Evolutionary conservation across 2,797 vertebrate species (phyloP), one percentile per base, ranked within the genome.

Genomic region (Periophthalmus magnuspinnatus): DNA sequence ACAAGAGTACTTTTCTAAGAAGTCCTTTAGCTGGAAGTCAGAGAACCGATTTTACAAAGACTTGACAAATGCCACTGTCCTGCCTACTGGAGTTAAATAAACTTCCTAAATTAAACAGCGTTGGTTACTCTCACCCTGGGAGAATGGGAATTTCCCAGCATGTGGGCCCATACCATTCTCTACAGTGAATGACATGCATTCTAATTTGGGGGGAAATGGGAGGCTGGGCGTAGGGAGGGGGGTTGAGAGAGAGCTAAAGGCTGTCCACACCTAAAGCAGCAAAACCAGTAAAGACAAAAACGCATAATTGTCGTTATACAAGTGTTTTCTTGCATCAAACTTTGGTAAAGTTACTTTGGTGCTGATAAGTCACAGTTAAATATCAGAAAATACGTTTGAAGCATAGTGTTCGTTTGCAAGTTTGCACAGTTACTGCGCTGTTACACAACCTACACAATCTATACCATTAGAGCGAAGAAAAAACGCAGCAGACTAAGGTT

Each of bases 121-220:
- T 75, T 81, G 78, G 70, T 85, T 81, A 70, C 88, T 80, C 81
- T 81, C 82, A 81, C 84, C 74, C 85, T 86, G 79, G 84, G 86
- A 88, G 87, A 89, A 85, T 78, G 90, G 90, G 87, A 86, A 87
- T 89, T 92, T 89, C 91, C 90, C 88, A 90, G 89, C 87, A 90
- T 91, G 88, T 85, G 89, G 87, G 86, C 75, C 84, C 84, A 88
- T 88, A 88, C 87, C 78, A 84, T 86, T 86, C 89, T 88, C 86
- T 80, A 74, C 83, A 84, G 84, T 88, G 87, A 91, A 90, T 90
- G 87, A 89, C 88, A 91, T 89, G 88, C 87, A 90, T 89, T 90
- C 90, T 90, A 90, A 92, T 92, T 86, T 82, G 83, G 84, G 80
- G 82, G 81, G 77, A 80, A 86, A 81, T 81, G 78, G 84, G 89